Base-by-base conservation (phyloP, 2,113 vertebrate genomes). In the Ursus arctos region DNA sequence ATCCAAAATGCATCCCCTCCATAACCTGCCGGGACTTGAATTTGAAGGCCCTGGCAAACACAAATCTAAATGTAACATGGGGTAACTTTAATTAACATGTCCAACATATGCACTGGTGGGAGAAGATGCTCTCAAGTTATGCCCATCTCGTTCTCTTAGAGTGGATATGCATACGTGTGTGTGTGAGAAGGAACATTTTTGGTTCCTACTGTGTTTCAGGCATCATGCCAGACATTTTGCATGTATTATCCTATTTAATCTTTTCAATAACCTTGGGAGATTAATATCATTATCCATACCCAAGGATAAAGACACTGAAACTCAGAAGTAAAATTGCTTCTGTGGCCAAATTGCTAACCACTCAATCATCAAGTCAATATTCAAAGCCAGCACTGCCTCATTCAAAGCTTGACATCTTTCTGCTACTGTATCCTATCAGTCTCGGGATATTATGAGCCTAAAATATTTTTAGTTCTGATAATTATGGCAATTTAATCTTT, bases 201-300 rank as follows among this genome's bases (percentile, higher is more conserved):
- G 43, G 36, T 91, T 94, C 18, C 26, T 49, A 15, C n/a, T 43
- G 0, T 31, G 43, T 79, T 85, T 79, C 10, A 69, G 55, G 49
- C 22, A 13, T 88, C 49, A 18, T 82, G 81, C 24, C 79, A 63
- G 21, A 18, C 53, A 67, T 47, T 90, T 71, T 74, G 82, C 49
- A 82, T 57, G 43, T 88, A 80, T 93, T 88, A 95, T 86, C 92
- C 57, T 79, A 40, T 74, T 93, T 88, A 91, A 91, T 94, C 24
- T 72, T 82, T 91, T 86, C 19, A 79, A 6, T 80, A 88, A 95
- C 43, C 49, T 87, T 82, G 47, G 40, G 83, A 92, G 83, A 87
- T 83, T 85, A 82, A 83, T 93, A 26, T 33, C 77, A 74, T 94
- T 81, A 85, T 86, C 33, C 61, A 57, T 33, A 49, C 21, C 47